Percentiles rank a stretch among this genome's conserved stretches.
These are phyloP conservation scores for Brachionus paranguensis DNA, from an alignment of 1,140 invertebrate species.

Conservation along the genomic window DNA sequence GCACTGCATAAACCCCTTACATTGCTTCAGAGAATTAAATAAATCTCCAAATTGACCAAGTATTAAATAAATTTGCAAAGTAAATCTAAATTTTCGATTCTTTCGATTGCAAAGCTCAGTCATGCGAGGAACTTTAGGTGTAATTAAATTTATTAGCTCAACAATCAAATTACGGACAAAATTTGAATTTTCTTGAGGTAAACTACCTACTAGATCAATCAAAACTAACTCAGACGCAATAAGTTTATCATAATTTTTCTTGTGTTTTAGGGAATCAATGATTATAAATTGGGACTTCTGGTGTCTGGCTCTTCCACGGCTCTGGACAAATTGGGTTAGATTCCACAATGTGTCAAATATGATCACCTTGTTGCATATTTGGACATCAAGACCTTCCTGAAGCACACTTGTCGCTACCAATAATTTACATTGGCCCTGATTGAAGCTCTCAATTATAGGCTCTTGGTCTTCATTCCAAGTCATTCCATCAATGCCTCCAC, in stretches of 20 bases:
- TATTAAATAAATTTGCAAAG: not conserved
- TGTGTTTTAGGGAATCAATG: not conserved
- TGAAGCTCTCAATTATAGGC: slow-evolving; percentile 30
- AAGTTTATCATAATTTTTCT: not conserved
- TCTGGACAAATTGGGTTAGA: slow-evolving; percentile 49
- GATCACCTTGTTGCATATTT: slow-evolving; percentile 50
- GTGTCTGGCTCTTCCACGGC: slow-evolving; percentile 48
- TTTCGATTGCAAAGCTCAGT: not conserved
- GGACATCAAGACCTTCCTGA: slow-evolving; percentile 51
- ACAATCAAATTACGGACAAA: not conserved
- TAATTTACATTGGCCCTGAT: slow-evolving; percentile 39
- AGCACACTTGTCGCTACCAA: slow-evolving; percentile 50
- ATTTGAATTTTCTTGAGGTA: not conserved
- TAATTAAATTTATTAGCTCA: not conserved
- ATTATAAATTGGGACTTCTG: slow-evolving; percentile 49
- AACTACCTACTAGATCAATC: not conserved
- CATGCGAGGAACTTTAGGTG: not conserved
- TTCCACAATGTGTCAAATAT: slow-evolving; percentile 48
- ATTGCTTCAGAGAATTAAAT: not conserved
- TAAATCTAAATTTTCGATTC: not conserved
- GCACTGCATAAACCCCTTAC: not conserved
- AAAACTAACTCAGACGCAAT: not conserved
- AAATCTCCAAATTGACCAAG: not conserved
- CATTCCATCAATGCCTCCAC: not conserved
- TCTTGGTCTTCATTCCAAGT: slow-evolving; percentile 12